Conservation (phyloP, 2,888 invertebrate species). For the Tipula unca region DNA sequence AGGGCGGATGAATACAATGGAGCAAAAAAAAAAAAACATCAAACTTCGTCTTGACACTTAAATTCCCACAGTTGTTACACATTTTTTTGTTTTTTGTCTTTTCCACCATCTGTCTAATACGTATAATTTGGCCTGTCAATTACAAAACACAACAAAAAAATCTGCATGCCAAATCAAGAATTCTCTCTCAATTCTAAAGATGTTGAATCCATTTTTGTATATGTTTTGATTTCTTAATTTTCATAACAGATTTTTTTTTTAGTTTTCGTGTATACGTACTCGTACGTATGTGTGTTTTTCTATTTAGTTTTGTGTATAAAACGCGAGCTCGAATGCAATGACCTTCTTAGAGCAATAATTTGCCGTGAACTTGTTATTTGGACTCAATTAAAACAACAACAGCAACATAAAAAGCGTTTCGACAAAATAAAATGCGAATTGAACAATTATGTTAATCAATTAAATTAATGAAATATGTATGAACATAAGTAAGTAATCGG, state of each 20-base stretch:
- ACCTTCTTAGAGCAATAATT: not conserved
- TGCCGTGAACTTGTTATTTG: not conserved
- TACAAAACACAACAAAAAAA: not conserved
- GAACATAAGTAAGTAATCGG: too few species aligned
- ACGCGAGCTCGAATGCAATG: not conserved
- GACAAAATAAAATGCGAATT: too few species aligned
- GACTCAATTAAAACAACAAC: not conserved
- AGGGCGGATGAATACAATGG: conserved; percentile 8
- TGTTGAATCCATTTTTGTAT: not conserved
- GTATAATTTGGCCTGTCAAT: not conserved
- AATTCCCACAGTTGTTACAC: conserved; percentile 4
- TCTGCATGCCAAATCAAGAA: not conserved
- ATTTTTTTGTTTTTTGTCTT: not conserved
- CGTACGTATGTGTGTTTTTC: not conserved
- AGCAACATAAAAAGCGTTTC: not conserved
- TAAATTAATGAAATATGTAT: not conserved
- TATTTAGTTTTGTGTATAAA: not conserved
- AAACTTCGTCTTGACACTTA: not conserved
- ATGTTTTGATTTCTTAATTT: not conserved
- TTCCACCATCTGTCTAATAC: not conserved
- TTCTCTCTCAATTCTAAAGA: not conserved
- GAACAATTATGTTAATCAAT: not conserved
- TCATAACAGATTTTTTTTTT: not conserved
- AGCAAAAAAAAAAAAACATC: not conserved
- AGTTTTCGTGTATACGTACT: not conserved